Evolutionary conservation across 2,113 vertebrate genomes (phyloP).

Genomic region (Semicossyphus pulcher): DNA sequence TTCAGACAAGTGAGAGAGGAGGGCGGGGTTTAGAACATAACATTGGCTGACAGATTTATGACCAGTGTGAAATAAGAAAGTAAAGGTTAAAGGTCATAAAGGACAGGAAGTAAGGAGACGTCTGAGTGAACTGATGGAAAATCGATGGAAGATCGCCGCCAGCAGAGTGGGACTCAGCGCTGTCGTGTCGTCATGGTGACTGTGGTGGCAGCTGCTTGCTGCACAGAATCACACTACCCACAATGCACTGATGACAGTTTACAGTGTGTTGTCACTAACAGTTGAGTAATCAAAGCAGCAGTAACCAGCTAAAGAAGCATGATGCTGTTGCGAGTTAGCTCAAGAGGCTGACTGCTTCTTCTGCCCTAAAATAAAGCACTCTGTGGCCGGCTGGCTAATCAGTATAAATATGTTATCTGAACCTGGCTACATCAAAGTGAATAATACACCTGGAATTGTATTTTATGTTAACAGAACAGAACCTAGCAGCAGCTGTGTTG

Average conservation of each 20-base stretch:
- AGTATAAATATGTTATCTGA: too few species aligned
- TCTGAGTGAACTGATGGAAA: too few species aligned
- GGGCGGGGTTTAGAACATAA: neutral
- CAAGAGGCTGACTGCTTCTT: too few species aligned
- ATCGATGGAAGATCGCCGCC: neutral
- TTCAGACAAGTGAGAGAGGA: neutral
- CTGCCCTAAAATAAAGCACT: too few species aligned
- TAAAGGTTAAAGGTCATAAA: too few species aligned
- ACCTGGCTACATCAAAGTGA: too few species aligned
- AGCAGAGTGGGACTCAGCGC: neutral
- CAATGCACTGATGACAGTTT: slow-evolving; percentile 3
- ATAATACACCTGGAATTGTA: too few species aligned
- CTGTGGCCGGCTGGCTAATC: too few species aligned
- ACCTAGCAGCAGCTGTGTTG: too few species aligned
- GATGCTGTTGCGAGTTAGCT: neutral
- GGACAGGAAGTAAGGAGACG: too few species aligned
- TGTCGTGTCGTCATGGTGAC: neutral
- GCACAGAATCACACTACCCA: slow-evolving; percentile 20
- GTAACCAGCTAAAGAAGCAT: neutral
- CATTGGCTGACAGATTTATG: neutral
- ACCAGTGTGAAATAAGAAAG: neutral
- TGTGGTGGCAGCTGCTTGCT: neutral
- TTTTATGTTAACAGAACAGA: too few species aligned
- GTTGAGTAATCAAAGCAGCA: neutral
- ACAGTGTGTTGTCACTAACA: neutral